Percentiles rank a stretch among this genome's conserved stretches.
Evolutionary conservation across 2,797 vertebrate species (phyloP).

Genomic region (Tragopan temminckii): DNA sequence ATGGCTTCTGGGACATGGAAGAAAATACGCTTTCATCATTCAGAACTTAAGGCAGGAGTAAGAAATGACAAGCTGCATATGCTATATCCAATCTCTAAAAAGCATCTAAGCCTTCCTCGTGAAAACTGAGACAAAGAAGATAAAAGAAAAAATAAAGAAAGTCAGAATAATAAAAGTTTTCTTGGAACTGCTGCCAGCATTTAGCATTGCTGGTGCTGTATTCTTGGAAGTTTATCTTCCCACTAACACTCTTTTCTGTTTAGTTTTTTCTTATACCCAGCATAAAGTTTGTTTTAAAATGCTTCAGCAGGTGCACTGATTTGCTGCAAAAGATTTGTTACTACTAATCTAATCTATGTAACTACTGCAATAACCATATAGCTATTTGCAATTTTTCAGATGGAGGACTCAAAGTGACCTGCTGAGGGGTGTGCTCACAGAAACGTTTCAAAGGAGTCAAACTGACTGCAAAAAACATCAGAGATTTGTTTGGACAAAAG

Average conservation of each 20-base stretch:
- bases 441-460: neutral
- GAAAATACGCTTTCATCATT: neutral
- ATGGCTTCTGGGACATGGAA: neutral
- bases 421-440: neutral
- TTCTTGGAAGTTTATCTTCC: neutral
- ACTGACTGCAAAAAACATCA: neutral
- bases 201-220: neutral
- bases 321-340: neutral
- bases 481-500: neutral
- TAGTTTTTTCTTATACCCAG: neutral
- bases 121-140: neutral
- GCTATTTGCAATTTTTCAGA: neutral
- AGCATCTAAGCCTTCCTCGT: neutral
- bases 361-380: neutral
- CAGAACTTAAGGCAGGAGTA: neutral
- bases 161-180: neutral
- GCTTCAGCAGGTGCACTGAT: neutral
- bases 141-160: neutral
- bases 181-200: neutral
- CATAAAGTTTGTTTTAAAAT: neutral
- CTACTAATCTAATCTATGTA: neutral
- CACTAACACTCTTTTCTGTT: neutral
- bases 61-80: neutral
- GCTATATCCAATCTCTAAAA: neutral
- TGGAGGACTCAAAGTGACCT: neutral